Percentiles rank a stretch among this genome's conserved stretches.
Evolutionary conservation across 2,797 vertebrate species (phyloP).

Genomic region (Tenualosa thibaudeaui): DNA sequence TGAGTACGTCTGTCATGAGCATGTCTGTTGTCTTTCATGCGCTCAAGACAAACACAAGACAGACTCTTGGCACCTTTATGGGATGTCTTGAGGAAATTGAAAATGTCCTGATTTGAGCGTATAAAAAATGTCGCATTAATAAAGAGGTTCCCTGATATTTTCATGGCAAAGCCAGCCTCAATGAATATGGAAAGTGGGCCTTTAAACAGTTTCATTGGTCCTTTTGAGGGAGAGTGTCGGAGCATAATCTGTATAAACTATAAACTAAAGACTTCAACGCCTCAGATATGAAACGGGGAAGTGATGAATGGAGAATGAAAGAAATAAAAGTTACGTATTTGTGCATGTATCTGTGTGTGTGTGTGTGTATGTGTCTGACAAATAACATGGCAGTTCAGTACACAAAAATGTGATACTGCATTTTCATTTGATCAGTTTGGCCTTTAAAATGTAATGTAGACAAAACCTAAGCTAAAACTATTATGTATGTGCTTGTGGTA

Average conservation of each 20-base stretch:
- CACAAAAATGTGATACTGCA: neutral
- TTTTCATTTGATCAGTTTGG: neutral
- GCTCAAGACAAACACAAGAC: neutral
- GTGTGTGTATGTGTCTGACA: neutral
- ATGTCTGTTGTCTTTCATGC: neutral
- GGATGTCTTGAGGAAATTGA: conserved; percentile 56
- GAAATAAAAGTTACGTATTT: neutral
- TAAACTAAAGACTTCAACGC: neutral
- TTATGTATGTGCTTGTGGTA: neutral
- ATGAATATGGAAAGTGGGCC: conserved; percentile 3
- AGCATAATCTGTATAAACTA: conserved; percentile 8
- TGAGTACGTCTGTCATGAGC: neutral
- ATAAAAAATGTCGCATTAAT: conserved; percentile 57
- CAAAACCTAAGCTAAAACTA: neutral
- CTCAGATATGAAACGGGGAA: neutral
- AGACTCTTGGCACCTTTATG: conserved; percentile 41
- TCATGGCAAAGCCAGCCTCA: conserved; percentile 53
- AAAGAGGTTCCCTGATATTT: conserved; percentile 41
- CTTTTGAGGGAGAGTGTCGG: neutral
- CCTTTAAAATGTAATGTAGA: neutral
- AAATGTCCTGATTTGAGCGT: conserved; percentile 58
- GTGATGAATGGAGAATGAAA: neutral
- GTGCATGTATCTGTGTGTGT: neutral
- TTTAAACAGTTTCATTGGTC: neutral
- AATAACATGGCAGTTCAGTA: neutral